These are phyloP conservation scores for Sinohyriopsis cumingii DNA, from an alignment of 2,888 invertebrate species.

Conservation along the genomic window DNA sequence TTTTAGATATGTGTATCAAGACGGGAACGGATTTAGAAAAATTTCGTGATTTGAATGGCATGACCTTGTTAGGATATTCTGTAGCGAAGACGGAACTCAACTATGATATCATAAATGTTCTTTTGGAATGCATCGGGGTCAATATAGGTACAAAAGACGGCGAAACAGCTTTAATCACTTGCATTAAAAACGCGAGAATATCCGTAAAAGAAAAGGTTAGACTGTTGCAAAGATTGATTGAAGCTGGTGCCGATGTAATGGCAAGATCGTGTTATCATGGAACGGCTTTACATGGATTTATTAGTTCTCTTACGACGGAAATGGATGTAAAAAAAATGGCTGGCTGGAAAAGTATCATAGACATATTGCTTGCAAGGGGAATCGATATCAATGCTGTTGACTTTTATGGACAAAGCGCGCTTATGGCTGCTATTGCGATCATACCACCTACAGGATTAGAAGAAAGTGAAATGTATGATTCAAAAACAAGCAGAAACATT, in stretches of 20 bases:
- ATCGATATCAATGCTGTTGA: slow-evolving; percentile 2
- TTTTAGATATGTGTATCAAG: slow-evolving; percentile 5
- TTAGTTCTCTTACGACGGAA: not conserved
- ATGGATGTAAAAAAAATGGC: not conserved
- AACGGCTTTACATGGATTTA: slow-evolving; percentile 1
- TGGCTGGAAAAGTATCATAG: slow-evolving; percentile 1
- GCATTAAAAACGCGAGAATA: not conserved
- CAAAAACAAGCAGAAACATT: not conserved
- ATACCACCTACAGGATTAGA: slow-evolving; percentile 4
- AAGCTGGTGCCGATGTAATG: not conserved
- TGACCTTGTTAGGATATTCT: not conserved
- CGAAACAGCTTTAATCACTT: not conserved
- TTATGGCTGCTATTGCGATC: not conserved
- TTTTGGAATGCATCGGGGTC: not conserved
- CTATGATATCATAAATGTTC: slow-evolving; percentile 1
- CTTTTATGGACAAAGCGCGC: slow-evolving; percentile 5
- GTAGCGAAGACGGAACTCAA: not conserved
- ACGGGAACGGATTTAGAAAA: slow-evolving; percentile 1
- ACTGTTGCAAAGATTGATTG: slow-evolving; percentile 3
- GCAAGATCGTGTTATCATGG: not conserved
- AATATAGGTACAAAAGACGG: not conserved
- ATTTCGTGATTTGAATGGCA: not conserved
- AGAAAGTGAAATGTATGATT: not conserved
- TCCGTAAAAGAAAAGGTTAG: not conserved
- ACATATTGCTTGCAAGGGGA: not conserved